Evolutionary conservation across 2,113 vertebrate species (phyloP).

Genomic region (Lepus timidus): DNA sequence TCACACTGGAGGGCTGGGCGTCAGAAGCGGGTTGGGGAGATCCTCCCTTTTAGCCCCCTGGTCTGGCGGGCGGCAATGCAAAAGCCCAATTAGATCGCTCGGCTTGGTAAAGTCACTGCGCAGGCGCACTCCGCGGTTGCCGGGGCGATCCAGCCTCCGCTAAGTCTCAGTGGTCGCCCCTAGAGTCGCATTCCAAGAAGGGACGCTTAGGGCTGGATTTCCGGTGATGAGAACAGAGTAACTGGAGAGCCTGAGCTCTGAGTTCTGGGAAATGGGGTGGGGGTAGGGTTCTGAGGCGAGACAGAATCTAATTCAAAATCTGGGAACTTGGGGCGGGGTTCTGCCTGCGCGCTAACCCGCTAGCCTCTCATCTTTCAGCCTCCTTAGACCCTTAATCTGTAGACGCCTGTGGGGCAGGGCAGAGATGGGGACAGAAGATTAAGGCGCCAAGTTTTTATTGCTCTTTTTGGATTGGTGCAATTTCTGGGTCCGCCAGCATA

Average conservation of each 20-base stretch:
- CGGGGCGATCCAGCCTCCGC: background rate
- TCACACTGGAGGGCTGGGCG: background rate
- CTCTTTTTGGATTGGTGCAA: conserved; percentile 15
- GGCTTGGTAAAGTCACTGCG: background rate
- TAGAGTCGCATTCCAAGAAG: background rate
- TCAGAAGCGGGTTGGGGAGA: background rate
- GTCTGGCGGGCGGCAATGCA: background rate
- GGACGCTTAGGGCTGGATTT: background rate
- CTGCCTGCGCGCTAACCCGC: background rate
- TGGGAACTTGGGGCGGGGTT: background rate
- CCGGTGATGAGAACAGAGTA: conserved; percentile 9
- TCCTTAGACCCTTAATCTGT: background rate
- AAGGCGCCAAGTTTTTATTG: conserved; percentile 20
- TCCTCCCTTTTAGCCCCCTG: background rate
- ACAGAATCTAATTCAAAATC: background rate
- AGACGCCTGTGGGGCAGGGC: background rate
- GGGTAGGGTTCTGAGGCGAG: background rate
- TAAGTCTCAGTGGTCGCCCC: background rate
- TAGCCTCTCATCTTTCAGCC: conserved; percentile 1
- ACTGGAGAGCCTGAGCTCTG: background rate
- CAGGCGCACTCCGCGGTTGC: conserved; percentile 21
- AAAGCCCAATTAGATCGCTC: conserved; percentile 18
- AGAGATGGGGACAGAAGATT: background rate
- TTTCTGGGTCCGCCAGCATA: background rate
- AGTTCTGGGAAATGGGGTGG: background rate